Conservation (phyloP, 2,113 vertebrate genomes). For the Argyrosomus japonicus region DNA sequence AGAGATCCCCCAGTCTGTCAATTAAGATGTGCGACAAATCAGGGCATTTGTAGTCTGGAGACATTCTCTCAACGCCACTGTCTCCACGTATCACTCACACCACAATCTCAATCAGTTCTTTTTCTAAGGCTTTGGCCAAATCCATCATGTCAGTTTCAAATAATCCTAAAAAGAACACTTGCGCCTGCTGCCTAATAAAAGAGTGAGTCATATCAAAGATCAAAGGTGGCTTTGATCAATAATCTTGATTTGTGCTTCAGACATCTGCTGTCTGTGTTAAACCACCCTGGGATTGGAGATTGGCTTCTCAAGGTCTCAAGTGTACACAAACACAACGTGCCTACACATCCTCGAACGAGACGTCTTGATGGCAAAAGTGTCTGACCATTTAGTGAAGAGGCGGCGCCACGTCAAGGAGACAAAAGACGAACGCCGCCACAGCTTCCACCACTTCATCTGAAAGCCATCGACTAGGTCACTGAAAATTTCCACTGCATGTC, state of each 20-base stretch:
- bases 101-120: constrained; percentile 42
- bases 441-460: constrained; percentile 3
- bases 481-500: constrained; percentile 2
- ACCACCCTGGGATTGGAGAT: not conserved
- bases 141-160: constrained; percentile 24
- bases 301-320: not conserved
- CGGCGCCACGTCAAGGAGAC: not conserved
- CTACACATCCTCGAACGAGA: not conserved
- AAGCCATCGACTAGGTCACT: constrained; percentile 7
- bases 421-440: constrained; percentile 6
- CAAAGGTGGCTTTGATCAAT: constrained; percentile 41
- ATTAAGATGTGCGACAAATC: constrained; percentile 79
- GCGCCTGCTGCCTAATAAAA: not conserved
- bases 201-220: constrained; percentile 9
- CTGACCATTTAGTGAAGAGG: not conserved
- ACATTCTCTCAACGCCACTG: constrained; percentile 43
- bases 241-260: constrained; percentile 16
- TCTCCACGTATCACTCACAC: constrained; percentile 50
- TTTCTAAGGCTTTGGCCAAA: not conserved
- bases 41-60: constrained; percentile 67
- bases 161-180: constrained; percentile 35
- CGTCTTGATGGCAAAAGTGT: not conserved
- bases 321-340: not conserved
- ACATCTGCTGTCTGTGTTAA: constrained; percentile 1
- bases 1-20: constrained; percentile 66